Evolutionary conservation across 2,113 vertebrate species (phyloP).

Genomic region (Sorex fumeus): DNA sequence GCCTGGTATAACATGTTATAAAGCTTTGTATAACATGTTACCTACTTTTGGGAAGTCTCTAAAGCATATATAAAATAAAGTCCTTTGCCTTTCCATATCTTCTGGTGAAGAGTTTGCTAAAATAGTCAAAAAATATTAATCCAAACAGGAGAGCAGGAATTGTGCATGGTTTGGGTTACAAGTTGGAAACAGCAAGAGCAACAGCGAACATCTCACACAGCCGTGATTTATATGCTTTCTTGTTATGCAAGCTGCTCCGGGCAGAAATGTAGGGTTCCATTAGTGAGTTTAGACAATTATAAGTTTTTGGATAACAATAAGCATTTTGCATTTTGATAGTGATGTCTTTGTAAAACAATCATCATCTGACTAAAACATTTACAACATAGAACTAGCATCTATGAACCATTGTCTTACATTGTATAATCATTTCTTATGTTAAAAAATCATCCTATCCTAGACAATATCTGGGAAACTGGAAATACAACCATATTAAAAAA

Average conservation of each 20-base stretch:
- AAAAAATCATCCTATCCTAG: background rate
- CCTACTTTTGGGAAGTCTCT: background rate
- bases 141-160: background rate
- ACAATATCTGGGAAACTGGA: background rate
- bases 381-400: slow-evolving; percentile 21
- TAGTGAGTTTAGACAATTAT: slow-evolving; percentile 32
- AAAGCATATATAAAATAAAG: background rate
- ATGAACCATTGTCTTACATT: background rate
- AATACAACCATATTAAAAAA: background rate
- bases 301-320: slow-evolving; percentile 21
- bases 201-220: background rate
- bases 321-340: background rate
- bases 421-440: background rate
- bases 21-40: background rate
- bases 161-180: background rate
- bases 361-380: slow-evolving; percentile 3
- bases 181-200: slow-evolving; percentile 30
- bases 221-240: background rate
- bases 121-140: slow-evolving; percentile 26
- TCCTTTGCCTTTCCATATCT: background rate
- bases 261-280: slow-evolving; percentile 30
- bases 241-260: background rate
- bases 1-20: background rate
- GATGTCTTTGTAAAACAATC: slow-evolving; percentile 29
- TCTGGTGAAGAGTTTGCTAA: background rate